A percentile compares a stretch with the other conserved stretches of the same genome.
Evolutionary conservation across 2,797 vertebrate genomes (phyloP).

Genomic region (Pempheris klunzingeri): DNA sequence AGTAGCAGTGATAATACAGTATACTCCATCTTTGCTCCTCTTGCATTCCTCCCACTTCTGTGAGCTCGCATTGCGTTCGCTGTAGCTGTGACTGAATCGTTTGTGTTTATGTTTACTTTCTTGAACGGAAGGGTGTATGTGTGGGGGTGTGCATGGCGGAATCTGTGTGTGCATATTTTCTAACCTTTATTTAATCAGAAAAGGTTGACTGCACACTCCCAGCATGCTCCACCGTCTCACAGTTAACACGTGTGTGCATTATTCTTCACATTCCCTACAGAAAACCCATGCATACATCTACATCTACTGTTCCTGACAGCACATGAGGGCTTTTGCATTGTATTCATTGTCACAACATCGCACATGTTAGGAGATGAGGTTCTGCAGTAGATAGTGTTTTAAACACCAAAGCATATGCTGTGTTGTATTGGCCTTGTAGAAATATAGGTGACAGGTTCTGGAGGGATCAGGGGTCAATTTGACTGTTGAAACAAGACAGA

Average conservation of each 20-base stretch:
- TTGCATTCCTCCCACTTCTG: slow-evolving; percentile 16
- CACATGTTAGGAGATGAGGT: background rate
- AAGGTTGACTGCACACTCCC: background rate
- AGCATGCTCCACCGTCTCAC: background rate
- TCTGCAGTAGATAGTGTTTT: background rate
- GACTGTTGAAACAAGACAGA: background rate
- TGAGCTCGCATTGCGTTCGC: background rate
- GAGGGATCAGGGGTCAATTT: slow-evolving; percentile 1
- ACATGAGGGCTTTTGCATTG: background rate
- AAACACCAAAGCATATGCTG: background rate
- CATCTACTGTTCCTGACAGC: background rate
- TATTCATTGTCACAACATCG: background rate
- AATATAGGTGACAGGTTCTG: background rate
- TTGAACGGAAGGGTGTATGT: background rate
- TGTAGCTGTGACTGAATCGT: slow-evolving; percentile 18
- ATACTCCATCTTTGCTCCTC: background rate
- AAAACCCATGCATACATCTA: background rate
- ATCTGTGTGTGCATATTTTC: background rate
- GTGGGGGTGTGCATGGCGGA: background rate
- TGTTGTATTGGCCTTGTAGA: background rate
- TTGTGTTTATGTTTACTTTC: slow-evolving; percentile 1
- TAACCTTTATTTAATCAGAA: slow-evolving; percentile 24
- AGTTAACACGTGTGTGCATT: background rate
- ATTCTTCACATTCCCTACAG: slow-evolving; percentile 14
- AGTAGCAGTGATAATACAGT: slow-evolving; percentile 26